phyloP scores from a whole-genome alignment of 92 coral and sea anemone genomes.

The Desmophyllum pertusum region DNA sequence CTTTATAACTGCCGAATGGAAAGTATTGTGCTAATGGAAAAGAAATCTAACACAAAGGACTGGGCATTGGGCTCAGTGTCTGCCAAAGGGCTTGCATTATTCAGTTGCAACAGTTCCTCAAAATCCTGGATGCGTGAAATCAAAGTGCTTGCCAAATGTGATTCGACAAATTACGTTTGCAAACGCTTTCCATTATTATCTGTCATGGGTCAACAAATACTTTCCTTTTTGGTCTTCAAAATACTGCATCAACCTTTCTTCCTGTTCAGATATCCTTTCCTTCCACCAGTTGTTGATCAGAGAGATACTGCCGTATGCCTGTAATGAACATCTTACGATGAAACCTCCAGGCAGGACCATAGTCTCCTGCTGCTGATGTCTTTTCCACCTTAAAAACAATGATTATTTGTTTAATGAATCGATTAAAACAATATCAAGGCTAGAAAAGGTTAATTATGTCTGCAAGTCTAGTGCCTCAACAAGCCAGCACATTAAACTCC shows the following conservation, averaged over 20 bases:
- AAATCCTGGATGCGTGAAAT: constrained; percentile 48
- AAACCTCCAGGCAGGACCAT: constrained; percentile 42
- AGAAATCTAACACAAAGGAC: background rate
- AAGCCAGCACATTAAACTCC: no score
- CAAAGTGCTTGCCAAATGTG: constrained; percentile 38
- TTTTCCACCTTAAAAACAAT: constrained; percentile 26
- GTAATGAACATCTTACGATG: constrained; percentile 34
- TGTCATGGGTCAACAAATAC: constrained; percentile 31
- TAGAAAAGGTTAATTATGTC: no score
- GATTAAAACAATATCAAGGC: no score
- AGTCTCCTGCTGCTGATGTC: constrained; percentile 22
- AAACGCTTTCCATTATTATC: constrained; percentile 27
- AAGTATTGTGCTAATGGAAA: constrained; percentile 11
- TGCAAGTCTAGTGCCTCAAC: no score
- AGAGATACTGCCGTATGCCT: constrained; percentile 8
- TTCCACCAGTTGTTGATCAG: constrained; percentile 29
- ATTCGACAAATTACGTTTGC: constrained; percentile 46
- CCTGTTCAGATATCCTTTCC: constrained; percentile 31
- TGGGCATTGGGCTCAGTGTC: background rate
- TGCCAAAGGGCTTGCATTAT: background rate
- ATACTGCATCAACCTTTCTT: background rate
- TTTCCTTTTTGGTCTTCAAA: constrained; percentile 43
- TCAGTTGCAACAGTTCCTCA: constrained; percentile 20
- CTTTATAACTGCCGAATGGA: background rate
- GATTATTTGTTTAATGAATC: no score